A percentile compares a stretch with the other conserved stretches of the same genome.
Evolutionary conservation across 2,888 invertebrate genomes (phyloP).

Genomic region (Andrena bicolor): DNA sequence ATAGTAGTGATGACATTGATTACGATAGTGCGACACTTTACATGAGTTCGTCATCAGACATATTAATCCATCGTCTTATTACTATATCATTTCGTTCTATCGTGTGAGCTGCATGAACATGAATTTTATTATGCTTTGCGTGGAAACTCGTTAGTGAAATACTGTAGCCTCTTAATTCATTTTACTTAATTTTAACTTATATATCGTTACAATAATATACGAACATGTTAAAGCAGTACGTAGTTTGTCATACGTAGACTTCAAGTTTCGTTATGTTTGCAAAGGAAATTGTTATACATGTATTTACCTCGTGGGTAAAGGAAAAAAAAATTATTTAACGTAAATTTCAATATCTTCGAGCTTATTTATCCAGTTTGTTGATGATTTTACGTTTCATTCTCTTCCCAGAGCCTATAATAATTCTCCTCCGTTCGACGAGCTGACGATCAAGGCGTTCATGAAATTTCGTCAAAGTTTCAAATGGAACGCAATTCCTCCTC

Average conservation of each 20-base stretch:
- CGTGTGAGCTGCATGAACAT: constrained; percentile 3
- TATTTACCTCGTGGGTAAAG: neutral
- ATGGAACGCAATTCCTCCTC: constrained; percentile 29
- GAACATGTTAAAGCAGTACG: neutral
- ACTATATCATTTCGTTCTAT: neutral
- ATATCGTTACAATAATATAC: neutral
- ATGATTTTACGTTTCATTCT: neutral
- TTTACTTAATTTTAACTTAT: neutral
- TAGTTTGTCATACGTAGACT: no score
- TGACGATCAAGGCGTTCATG: constrained; percentile 4
- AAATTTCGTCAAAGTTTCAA: constrained; percentile 8
- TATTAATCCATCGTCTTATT: constrained; percentile 63
- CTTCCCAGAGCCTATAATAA: neutral
- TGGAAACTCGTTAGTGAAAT: constrained; percentile 38
- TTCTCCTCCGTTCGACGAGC: constrained; percentile 7
- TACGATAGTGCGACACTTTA: constrained; percentile 69
- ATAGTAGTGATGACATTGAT: constrained; percentile 71
- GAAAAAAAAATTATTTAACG: no score
- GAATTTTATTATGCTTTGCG: constrained; percentile 12
- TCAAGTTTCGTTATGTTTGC: neutral
- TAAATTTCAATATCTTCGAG: neutral
- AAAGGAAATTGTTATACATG: neutral
- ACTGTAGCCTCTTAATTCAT: neutral
- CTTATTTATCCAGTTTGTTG: neutral
- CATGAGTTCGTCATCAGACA: constrained; percentile 66